Evolutionary conservation across 2,888 invertebrate genomes (phyloP), one percentile per base, ranked within the genome.

Genomic region (Zele albiditarsus): DNA sequence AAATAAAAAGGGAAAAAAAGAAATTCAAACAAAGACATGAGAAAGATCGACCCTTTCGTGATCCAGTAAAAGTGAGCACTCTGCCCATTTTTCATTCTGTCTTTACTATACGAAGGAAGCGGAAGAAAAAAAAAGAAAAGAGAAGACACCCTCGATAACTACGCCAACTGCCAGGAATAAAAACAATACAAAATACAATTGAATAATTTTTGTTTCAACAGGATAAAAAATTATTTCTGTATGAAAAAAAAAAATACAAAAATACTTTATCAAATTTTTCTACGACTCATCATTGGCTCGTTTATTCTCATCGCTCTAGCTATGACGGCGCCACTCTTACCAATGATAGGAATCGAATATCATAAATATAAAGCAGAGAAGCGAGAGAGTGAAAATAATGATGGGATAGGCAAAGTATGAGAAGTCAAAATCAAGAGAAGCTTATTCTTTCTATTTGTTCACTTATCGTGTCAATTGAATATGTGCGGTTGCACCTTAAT

Each of bases 261-360:
- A 20, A 23, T 20, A n/a, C n/a, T n/a, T 8, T 8, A n/a, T n/a
- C 53, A 10, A 53, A 53, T 4, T 20, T 63, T 58, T 69, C 71
- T 71, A 46, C 66, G 57, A 74, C 76, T 78, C 77, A 78, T 79
- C 74, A 71, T 20, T 53, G 66, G 63, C 53, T 78, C 74, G 72
- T 78, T 78, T 73, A 73, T 78, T 73, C 73, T 25, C 62, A 60
- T 20, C 46, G 62, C 49, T 25, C 6, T n/a, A 16, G 2, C 25
- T 28, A 14, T 28, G 25, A 2, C 16, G 14, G 0, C 10, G n/a
- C 28, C 10, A 31, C 16, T 57, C 10, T 46, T 46, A n/a, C 14
- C 10, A 27, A 33, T 49, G 53, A 70, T 49, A 33, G 12, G 62
- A 42, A 49, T 42, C 33, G 63, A 68, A 73, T 73, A 69, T 73